Evolutionary conservation across 2,113 vertebrate species (phyloP).

Genomic region (Zingel zingel): DNA sequence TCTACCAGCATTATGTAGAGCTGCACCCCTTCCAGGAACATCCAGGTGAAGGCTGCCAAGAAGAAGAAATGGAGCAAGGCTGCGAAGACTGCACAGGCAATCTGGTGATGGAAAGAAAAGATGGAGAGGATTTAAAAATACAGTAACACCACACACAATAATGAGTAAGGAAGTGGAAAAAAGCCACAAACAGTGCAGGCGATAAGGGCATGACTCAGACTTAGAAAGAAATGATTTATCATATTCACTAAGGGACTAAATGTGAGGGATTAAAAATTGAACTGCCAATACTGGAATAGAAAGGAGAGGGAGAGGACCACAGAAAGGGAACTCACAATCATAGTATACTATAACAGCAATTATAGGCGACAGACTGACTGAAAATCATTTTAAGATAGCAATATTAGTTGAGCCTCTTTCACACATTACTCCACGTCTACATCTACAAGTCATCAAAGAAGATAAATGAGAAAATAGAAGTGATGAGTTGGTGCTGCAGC

Average conservation of each 20-base stretch:
- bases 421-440: slow-evolving; percentile 24
- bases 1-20: slow-evolving; percentile 99
- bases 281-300: slow-evolving; percentile 15
- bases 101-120: slow-evolving; percentile 82
- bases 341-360: slow-evolving; percentile 28
- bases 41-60: slow-evolving; percentile 98
- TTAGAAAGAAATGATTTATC: slow-evolving; percentile 34
- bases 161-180: slow-evolving; percentile 28
- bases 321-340: slow-evolving; percentile 32
- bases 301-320: slow-evolving; percentile 1
- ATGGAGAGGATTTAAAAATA: slow-evolving; percentile 56
- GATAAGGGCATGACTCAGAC: slow-evolving; percentile 34
- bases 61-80: slow-evolving; percentile 99
- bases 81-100: slow-evolving; percentile 97
- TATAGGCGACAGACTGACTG: slow-evolving; percentile 33
- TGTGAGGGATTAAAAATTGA: slow-evolving; percentile 35
- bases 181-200: slow-evolving; percentile 20
- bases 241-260: slow-evolving; percentile 38
- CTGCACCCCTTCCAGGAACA: slow-evolving; percentile 98
- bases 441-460: slow-evolving; percentile 34
- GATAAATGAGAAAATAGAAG: slow-evolving; percentile 49
- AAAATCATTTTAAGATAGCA: slow-evolving; percentile 37
- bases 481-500: slow-evolving; percentile 29
- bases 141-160: slow-evolving; percentile 21
- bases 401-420: slow-evolving; percentile 32